These are phyloP conservation scores for Clunio marinus DNA, from an alignment of 2,888 invertebrate genomes.

Conservation along the genomic window DNA sequence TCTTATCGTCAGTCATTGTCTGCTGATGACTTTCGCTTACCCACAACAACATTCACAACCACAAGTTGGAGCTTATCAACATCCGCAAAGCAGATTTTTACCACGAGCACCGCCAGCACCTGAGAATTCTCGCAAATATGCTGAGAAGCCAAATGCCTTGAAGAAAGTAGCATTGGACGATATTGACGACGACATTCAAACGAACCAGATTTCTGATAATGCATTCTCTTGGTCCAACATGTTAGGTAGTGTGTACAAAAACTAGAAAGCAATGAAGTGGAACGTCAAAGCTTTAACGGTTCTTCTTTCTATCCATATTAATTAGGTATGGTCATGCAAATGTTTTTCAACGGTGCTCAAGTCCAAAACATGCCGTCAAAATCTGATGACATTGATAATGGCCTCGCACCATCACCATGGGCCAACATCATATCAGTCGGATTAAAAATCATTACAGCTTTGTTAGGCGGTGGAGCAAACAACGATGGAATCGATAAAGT, in stretches of 20 bases:
- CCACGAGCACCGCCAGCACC: slow-evolving; percentile 44
- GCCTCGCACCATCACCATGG: slow-evolving; percentile 74
- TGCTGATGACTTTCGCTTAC: slow-evolving; percentile 65
- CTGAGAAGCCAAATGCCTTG: slow-evolving; percentile 81
- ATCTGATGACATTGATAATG: slow-evolving; percentile 69
- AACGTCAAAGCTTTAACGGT: neutral
- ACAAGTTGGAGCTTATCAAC: slow-evolving; percentile 40
- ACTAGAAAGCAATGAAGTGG: neutral
- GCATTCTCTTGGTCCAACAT: slow-evolving; percentile 88
- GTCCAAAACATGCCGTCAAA: slow-evolving; percentile 60
- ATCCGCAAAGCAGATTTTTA: slow-evolving; percentile 42
- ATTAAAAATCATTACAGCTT: slow-evolving; percentile 76
- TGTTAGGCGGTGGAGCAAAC: slow-evolving; percentile 70
- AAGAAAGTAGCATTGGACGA: slow-evolving; percentile 83
- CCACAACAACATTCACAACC: slow-evolving; percentile 51
- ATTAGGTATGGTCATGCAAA: slow-evolving; percentile 74
- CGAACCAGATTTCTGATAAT: slow-evolving; percentile 70
- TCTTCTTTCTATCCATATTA: neutral
- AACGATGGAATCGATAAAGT: slow-evolving; percentile 86
- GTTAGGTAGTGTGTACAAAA: slow-evolving; percentile 54
- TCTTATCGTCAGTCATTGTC: slow-evolving; percentile 62
- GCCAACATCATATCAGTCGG: slow-evolving; percentile 81
- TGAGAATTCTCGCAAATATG: slow-evolving; percentile 71
- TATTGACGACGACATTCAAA: slow-evolving; percentile 75
- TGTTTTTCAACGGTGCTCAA: slow-evolving; percentile 73